phyloP scores from a whole-genome alignment of 2,888 invertebrate species.

The Nomada fabriciana region DNA sequence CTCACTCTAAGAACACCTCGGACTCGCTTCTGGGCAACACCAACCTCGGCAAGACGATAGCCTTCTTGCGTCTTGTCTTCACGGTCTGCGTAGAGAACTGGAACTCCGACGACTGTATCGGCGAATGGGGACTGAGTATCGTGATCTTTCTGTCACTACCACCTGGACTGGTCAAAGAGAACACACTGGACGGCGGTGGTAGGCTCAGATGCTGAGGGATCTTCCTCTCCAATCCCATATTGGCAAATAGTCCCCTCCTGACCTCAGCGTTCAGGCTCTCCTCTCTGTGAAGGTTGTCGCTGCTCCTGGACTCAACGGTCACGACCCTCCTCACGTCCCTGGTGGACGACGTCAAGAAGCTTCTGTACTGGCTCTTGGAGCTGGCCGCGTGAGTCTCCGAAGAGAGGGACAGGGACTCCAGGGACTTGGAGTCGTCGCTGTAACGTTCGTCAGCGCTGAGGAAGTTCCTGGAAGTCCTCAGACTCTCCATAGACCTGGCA shows the following conservation, averaged over 20 bases:
- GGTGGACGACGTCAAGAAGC: constrained; percentile 88
- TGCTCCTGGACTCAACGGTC: constrained; percentile 86
- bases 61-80: constrained; percentile 89
- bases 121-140: constrained; percentile 92
- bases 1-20: constrained; percentile 88
- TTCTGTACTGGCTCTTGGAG: constrained; percentile 85
- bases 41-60: constrained; percentile 91
- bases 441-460: constrained; percentile 81
- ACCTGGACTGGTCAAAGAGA: constrained; percentile 85
- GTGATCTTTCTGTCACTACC: constrained; percentile 88
- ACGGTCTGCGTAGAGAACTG: constrained; percentile 86
- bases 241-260: constrained; percentile 89
- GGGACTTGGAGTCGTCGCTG: constrained; percentile 80
- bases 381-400: constrained; percentile 86
- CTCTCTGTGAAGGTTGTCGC: constrained; percentile 87
- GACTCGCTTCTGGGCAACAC: constrained; percentile 91
- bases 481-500: constrained; percentile 90
- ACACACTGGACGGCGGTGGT: constrained; percentile 88
- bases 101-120: constrained; percentile 89
- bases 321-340: constrained; percentile 87
- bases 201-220: constrained; percentile 89
- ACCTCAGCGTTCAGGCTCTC: constrained; percentile 88
- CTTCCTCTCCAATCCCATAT: constrained; percentile 86
- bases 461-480: constrained; percentile 86
- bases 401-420: constrained; percentile 83